Evolutionary conservation across 1,140 invertebrate genomes (phyloP).

Genomic region (Luehdorfia chinensis): DNA sequence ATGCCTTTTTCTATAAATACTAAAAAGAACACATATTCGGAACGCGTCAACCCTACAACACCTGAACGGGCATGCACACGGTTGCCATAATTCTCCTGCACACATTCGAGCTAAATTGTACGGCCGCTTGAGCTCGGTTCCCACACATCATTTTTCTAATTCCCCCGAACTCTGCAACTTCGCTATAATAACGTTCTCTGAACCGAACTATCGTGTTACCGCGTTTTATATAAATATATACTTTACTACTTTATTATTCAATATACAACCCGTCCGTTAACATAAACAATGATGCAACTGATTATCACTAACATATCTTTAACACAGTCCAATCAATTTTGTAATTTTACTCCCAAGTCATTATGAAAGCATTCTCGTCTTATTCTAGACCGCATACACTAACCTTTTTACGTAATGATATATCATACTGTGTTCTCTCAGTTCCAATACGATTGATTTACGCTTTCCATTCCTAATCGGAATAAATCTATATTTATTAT

Average conservation of each 20-base stretch:
- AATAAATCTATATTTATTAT: conserved; percentile 57
- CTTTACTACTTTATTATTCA: conserved; percentile 15
- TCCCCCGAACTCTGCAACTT: conserved; percentile 55
- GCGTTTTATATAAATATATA: conserved; percentile 14
- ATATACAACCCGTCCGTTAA: too few species aligned
- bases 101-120: conserved; percentile 66
- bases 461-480: conserved; percentile 24
- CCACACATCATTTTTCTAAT: conserved; percentile 75
- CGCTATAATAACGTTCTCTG: conserved; percentile 51
- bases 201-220: conserved; percentile 29
- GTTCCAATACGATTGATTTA: conserved; percentile 14
- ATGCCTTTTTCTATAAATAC: too few species aligned
- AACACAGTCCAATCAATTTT: too few species aligned
- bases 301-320: too few species aligned
- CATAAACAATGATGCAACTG: too few species aligned
- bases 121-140: conserved; percentile 42
- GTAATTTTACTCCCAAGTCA: neutral
- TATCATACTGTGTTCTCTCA: conserved; percentile 3
- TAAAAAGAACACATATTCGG: neutral
- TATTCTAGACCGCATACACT: conserved; percentile 8
- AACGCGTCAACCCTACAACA: conserved; percentile 38
- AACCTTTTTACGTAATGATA: conserved; percentile 17
- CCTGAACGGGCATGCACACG: conserved; percentile 41
- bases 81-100: conserved; percentile 66
- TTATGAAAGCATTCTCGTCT: conserved; percentile 11